Conservation (phyloP, 2,797 vertebrate species). For the Basileuterus tristriatus region DNA sequence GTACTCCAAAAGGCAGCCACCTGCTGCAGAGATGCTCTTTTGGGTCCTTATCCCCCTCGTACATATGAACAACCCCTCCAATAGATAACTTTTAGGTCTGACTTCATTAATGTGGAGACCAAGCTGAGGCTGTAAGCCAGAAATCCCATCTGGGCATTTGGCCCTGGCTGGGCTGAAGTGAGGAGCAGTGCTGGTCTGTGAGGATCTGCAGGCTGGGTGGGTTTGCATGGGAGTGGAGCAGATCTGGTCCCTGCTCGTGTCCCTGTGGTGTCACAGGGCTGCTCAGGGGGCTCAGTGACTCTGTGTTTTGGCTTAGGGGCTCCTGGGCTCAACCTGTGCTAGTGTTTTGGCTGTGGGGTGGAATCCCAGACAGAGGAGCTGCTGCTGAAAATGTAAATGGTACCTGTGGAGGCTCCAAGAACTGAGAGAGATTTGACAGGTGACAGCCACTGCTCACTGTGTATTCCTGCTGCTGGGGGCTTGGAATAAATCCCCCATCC, state of each 20-base stretch:
- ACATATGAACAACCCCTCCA: background rate
- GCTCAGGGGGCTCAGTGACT: rapidly evolving
- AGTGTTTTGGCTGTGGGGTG: background rate
- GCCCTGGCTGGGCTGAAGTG: background rate
- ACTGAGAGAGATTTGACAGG: background rate
- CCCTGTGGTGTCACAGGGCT: rapidly evolving
- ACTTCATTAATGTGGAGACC: background rate
- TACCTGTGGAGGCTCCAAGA: background rate
- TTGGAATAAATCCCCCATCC: background rate
- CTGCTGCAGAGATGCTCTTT: background rate
- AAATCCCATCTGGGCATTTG: conserved; percentile 18
- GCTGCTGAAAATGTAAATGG: background rate
- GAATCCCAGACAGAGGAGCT: background rate
- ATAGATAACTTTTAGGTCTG: background rate
- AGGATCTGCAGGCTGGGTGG: background rate
- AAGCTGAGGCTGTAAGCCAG: background rate
- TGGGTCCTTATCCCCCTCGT: background rate
- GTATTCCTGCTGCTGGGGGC: background rate
- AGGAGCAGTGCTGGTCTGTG: background rate
- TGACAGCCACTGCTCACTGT: background rate
- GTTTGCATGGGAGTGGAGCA: rapidly evolving
- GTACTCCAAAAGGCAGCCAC: background rate
- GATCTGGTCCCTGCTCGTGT: rapidly evolving
- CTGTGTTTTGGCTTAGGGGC: background rate
- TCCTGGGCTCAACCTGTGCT: background rate